Base-by-base conservation (phyloP, 1,140 invertebrate species). In the Contarinia nasturtii region DNA sequence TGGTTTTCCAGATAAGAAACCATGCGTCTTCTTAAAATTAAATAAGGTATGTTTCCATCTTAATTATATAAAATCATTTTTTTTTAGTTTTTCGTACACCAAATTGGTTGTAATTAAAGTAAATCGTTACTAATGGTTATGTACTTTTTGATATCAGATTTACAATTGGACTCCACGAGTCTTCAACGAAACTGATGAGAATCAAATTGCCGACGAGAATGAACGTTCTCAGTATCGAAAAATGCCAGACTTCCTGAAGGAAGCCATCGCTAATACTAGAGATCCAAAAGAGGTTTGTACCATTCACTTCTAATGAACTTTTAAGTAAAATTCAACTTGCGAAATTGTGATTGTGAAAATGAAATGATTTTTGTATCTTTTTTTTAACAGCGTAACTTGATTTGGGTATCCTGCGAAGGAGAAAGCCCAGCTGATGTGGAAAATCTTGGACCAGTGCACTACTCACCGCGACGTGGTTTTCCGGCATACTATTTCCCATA, bases 361-460 rank as follows among this genome's bases (percentile, higher is more conserved):
- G n/a, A n/a, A n/a, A n/a, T n/a, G n/a, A n/a, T n/a, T 40, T 40
- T 40, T 40, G 14, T 7, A 40, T 14, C 37, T 15, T 15, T 14
- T 4, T 4, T 20, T 7, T 34, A 68, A 7, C 57, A 79, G 70
- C 61, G 76, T 53, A 74, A 80, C 57, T 80, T 78, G 14, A 77
- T 91, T 50, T 90, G 85, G 82, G 77, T 90, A 11, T 81, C 80
- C 10, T 92, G 87, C 61, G 78, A 86, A 64, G 87, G 87, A 36
- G 86, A 91, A 70, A 89, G 88, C 67, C 82, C 86, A 8, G 85
- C 84, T 37, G 88, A 92, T 61, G 73, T 80, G 51, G 88, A 93
- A 64, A 88, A 91, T 67, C 85, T 91, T 57, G 87, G 86, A 22
- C 72, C 80, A 1, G 76, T 91, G 54, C 71, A 79, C 49, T 90